Evolutionary conservation across 2,888 invertebrate species (phyloP), one percentile per base, ranked within the genome.

Genomic region (Stratiomys singularior): DNA sequence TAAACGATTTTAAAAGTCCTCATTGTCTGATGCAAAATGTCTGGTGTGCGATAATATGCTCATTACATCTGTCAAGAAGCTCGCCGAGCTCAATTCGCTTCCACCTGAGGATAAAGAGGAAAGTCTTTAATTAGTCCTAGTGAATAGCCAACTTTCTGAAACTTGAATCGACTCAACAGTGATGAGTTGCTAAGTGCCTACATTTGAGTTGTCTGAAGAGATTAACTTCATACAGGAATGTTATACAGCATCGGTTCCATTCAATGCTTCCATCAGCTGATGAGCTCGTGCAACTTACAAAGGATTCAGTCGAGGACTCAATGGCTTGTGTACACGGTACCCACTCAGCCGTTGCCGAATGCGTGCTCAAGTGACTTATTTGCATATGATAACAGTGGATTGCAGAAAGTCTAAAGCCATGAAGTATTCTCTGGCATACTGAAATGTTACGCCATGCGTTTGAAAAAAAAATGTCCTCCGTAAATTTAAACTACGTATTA

Each of bases 131-230:
- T 37, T 3, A 37, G 5, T 37, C 3, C 37, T 9, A 37, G 37
- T 37, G 37, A 72, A 27, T 37, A 74, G 74, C 23, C 21, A 37
- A 58, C 13, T 23, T 44, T 74, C n/a, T 58, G 23, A 30, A 47
- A n/a, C 71, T 74, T 13, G 30, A 58, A 58, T 18, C 74, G 5
- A 23, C 44, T 37, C n/a, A 4, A 67, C 27, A 47, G 64, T 64
- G 76, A 76, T 76, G 64, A 76, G 37, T 47, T 63, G 76, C 76
- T 47, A 76, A 76, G 71, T 44, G 46, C n/a, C 69, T 58, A 23
- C 71, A 76, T 77, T 79, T 58, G 76, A 76, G 76, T n/a, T 76
- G 79, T 79, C 79, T 79, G 76, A 77, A 79, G 79, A 71, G 76
- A 77, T 77, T 79, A 77, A 79, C 79, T 77, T 71, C 76, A 71